Evolutionary conservation across 2,888 invertebrate genomes (phyloP).

Genomic region (Podabrus alpinus): DNA sequence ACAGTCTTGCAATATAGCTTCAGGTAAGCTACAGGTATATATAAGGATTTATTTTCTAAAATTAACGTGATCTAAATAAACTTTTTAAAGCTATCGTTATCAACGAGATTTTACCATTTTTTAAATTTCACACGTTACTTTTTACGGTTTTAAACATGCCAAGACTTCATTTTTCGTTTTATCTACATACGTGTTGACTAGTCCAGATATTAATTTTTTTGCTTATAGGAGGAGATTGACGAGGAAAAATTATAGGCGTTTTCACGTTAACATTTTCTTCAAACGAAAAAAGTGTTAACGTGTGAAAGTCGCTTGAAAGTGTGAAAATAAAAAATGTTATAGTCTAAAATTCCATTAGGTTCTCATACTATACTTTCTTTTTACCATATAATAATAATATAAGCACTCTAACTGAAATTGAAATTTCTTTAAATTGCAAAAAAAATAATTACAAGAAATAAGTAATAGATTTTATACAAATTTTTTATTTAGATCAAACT

Average conservation of each 20-base stretch:
- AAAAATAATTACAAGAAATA: not conserved
- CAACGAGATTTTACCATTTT: not conserved
- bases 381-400: not conserved
- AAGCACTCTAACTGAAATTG: not conserved
- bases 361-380: not conserved
- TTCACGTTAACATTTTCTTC: too few species aligned
- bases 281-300: too few species aligned
- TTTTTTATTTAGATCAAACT: not conserved
- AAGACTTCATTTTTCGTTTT: not conserved
- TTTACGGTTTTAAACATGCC: not conserved
- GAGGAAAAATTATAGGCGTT: too few species aligned
- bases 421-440: not conserved
- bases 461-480: not conserved
- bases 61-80: not conserved
- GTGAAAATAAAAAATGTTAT: not conserved
- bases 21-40: not conserved
- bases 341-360: not conserved
- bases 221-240: not conserved
- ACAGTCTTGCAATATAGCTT: constrained; percentile 5
- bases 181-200: too few species aligned
- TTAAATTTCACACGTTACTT: not conserved
- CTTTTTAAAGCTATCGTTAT: not conserved
- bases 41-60: not conserved
- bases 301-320: not conserved
- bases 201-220: not conserved